Evolutionary conservation across 2,113 vertebrate species (phyloP), one percentile per base, ranked within the genome.

Genomic region (Zapus hudsonius): DNA sequence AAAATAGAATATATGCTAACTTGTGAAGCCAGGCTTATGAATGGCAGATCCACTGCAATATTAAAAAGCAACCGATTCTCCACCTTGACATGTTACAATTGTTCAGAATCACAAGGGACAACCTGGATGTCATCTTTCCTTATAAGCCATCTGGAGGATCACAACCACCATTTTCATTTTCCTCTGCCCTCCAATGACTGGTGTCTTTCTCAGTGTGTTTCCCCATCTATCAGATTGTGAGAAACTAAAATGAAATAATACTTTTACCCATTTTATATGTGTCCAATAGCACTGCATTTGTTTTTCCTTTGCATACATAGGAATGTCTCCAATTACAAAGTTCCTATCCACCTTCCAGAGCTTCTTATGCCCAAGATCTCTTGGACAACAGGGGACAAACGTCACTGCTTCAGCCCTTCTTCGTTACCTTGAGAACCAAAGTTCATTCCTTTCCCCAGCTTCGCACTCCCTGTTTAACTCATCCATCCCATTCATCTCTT

Each of bases 81-180:
- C 33, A 70, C 64, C 23, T 61, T 82, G 70, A 59, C 15, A 25
- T 85, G 69, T 92, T 64, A 70, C 93, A 85, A 55, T 91, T 57
- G 11, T 1, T 23, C 5, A 13, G 27, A 59, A 31, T 4, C 70
- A 29, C 19, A 17, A 63, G 6, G 31, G 3, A 15, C 25, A 47
- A 47, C n/a, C 7, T 5, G 42, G 52, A 27, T 76, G 42, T 73
- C 13, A 59, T 16, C 16, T 79, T 3, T 1, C n/a, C 44, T 59
- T 7, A n/a, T 73, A n/a, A 33, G 36, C 7, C 80, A 80, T 90
- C n/a, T 78, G 33, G n/a, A 52, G 76, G 11, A 44, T 42, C 36
- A 8, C 16, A n/a, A 8, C 9, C n/a, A 76, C 9, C 76, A 73
- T 63, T 84, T 74, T 81, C 9, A 66, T 80, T 73, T 42, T 91